phyloP scores from a whole-genome alignment of 2,888 invertebrate species.

The Synanthedon tipuliformis region DNA sequence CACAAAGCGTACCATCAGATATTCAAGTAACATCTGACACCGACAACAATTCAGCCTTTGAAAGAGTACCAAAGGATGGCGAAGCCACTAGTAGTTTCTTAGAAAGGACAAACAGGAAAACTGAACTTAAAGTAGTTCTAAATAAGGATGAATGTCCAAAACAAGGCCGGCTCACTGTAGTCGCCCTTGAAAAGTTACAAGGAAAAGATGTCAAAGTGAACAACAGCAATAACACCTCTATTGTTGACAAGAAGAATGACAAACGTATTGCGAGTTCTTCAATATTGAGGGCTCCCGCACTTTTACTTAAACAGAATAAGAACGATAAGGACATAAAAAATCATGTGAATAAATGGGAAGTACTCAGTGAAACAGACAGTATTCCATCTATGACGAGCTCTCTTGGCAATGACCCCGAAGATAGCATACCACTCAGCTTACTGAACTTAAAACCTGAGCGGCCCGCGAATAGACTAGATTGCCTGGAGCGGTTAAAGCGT shows the following conservation, averaged over 20 bases:
- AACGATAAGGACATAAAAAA: slow-evolving; percentile 50
- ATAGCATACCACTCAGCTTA: slow-evolving; percentile 67
- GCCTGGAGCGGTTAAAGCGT: slow-evolving; percentile 60
- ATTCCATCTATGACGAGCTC: slow-evolving; percentile 64
- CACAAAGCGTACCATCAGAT: slow-evolving; percentile 33
- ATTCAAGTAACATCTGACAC: slow-evolving; percentile 51
- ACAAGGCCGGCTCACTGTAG: slow-evolving; percentile 70
- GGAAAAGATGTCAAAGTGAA: slow-evolving; percentile 38
- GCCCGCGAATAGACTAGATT: slow-evolving; percentile 38
- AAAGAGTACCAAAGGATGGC: slow-evolving; percentile 77
- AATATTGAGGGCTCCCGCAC: slow-evolving; percentile 53
- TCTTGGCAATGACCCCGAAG: slow-evolving; percentile 68
- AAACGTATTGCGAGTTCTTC: slow-evolving; percentile 40
- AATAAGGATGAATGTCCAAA: slow-evolving; percentile 64
- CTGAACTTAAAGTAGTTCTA: slow-evolving; percentile 58
- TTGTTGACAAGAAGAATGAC: background rate
- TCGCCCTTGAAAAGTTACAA: slow-evolving; percentile 72
- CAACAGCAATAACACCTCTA: background rate
- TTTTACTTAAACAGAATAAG: slow-evolving; percentile 53
- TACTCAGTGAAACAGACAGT: slow-evolving; percentile 72
- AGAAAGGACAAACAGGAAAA: slow-evolving; percentile 66
- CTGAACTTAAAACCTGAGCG: slow-evolving; percentile 52
- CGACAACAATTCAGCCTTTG: slow-evolving; percentile 66
- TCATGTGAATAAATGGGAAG: slow-evolving; percentile 68
- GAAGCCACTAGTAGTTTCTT: slow-evolving; percentile 76